Conservation (phyloP, 2,888 invertebrate genomes). For the Mythimna impura region DNA sequence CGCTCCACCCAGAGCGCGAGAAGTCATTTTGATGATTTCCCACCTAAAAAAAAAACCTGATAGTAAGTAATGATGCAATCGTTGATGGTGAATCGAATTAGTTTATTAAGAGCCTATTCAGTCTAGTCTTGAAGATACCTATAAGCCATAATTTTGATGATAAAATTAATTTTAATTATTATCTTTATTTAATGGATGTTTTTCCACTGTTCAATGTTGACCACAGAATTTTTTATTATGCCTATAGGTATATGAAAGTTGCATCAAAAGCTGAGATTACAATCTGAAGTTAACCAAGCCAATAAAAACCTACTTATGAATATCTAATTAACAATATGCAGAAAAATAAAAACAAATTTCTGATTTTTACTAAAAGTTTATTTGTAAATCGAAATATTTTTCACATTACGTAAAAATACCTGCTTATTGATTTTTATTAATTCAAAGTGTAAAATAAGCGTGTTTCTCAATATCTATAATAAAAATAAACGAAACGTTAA, state of each 20-base stretch:
- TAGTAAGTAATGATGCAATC: too few relatives aligned
- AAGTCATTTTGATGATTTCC: too few relatives aligned
- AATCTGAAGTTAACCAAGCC: neutral
- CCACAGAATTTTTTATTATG: neutral
- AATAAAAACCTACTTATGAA: conserved; percentile 20
- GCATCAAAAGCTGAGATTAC: neutral
- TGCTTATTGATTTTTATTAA: conserved; percentile 15
- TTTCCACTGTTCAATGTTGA: too few relatives aligned
- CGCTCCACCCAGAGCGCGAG: too few relatives aligned
- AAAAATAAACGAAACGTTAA: conserved; percentile 20
- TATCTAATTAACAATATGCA: conserved; percentile 7
- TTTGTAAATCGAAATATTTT: neutral
- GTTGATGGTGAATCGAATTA: too few relatives aligned
- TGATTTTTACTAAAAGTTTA: conserved; percentile 9
- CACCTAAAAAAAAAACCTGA: too few relatives aligned
- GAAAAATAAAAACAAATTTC: conserved; percentile 11
- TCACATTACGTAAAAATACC: conserved; percentile 29
- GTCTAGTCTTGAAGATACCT: too few relatives aligned
- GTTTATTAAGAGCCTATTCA: too few relatives aligned
- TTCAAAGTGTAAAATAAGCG: conserved; percentile 22
- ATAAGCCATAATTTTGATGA: too few relatives aligned
- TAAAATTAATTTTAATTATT: too few relatives aligned
- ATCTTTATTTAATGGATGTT: too few relatives aligned
- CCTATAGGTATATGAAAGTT: conserved; percentile 12
- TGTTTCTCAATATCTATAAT: conserved; percentile 20